These are phyloP conservation scores for Bothrops jararaca DNA, from an alignment of 2,113 vertebrate genomes.

Conservation along the genomic window DNA sequence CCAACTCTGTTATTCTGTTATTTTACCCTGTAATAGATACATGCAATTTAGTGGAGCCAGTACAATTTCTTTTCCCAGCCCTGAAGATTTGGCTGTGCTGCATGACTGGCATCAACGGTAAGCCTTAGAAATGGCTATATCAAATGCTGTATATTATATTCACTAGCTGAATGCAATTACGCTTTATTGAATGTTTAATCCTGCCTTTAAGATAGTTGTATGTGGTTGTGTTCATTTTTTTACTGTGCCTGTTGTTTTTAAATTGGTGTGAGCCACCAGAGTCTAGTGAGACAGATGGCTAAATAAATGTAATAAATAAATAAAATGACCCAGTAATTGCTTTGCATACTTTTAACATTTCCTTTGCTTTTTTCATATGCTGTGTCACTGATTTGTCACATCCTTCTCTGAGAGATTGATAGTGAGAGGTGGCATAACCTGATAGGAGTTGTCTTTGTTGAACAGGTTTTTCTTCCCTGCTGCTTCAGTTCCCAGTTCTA, in stretches of 20 bases:
- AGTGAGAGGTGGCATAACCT: neutral
- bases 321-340: neutral
- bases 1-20: neutral
- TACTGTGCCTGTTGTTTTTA: neutral
- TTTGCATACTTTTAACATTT: neutral
- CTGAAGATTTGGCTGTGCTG: neutral
- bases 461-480: neutral
- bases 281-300: neutral
- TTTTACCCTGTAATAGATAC: neutral
- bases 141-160: neutral
- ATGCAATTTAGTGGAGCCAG: neutral
- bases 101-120: neutral
- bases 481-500: neutral
- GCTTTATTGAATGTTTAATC: neutral
- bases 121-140: neutral
- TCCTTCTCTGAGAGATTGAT: neutral
- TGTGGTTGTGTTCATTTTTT: neutral
- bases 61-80: neutral
- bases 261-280: neutral
- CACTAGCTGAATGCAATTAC: neutral
- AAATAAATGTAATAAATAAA: no score
- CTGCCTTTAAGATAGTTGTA: neutral
- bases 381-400: neutral
- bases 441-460: neutral
- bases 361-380: neutral